A percentile compares a stretch with the other conserved stretches of the same genome.
phyloP scores from a whole-genome alignment of 2,888 invertebrate species.

The Clanis bilineata region DNA sequence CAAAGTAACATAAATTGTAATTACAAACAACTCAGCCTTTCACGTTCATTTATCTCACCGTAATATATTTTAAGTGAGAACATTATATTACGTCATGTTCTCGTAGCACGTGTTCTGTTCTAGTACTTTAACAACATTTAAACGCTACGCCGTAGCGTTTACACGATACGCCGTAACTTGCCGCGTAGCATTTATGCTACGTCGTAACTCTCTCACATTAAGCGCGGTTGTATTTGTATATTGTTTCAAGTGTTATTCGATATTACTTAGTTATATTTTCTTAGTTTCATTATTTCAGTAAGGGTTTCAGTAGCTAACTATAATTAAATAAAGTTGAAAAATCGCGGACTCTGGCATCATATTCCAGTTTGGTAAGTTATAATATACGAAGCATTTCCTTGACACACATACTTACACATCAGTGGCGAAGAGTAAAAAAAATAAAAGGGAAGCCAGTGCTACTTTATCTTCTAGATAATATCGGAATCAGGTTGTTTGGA shows the following conservation, averaged over 20 bases:
- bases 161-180: constrained; percentile 11
- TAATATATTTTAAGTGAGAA: constrained; percentile 12
- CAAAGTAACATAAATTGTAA: not conserved
- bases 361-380: too few relatives aligned
- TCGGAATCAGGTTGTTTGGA: too few relatives aligned
- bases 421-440: too few relatives aligned
- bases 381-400: too few relatives aligned
- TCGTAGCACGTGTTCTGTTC: constrained; percentile 13
- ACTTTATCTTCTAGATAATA: too few relatives aligned
- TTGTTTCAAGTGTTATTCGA: constrained; percentile 1
- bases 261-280: not conserved
- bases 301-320: too few relatives aligned
- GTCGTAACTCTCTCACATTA: constrained; percentile 12
- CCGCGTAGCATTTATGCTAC: constrained; percentile 9
- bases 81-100: constrained; percentile 11
- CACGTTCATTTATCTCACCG: constrained; percentile 6
- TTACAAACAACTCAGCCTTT: not conserved
- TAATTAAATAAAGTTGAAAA: too few relatives aligned
- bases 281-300: too few relatives aligned
- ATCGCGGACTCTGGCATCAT: too few relatives aligned
- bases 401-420: too few relatives aligned
- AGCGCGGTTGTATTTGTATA: constrained; percentile 4
- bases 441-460: too few relatives aligned
- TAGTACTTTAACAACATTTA: constrained; percentile 26
- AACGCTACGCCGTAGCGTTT: constrained; percentile 19